These are phyloP conservation scores for Bombyx mori DNA, from an alignment of 1,140 invertebrate species.

Conservation along the genomic window DNA sequence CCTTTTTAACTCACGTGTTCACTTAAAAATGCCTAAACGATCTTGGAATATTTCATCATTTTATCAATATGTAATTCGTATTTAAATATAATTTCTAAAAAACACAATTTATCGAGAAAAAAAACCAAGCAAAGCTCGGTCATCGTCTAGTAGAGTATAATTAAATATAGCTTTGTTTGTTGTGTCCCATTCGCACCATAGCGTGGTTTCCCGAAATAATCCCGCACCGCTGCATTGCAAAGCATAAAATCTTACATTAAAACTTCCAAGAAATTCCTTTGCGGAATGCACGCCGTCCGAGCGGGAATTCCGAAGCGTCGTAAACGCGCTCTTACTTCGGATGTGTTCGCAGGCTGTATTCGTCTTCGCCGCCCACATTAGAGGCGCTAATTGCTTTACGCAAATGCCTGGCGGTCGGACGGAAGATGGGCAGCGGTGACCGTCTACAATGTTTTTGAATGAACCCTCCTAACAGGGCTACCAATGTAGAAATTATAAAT, in stretches of 20 bases:
- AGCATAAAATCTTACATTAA: constrained; percentile 30
- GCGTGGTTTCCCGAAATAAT: not conserved
- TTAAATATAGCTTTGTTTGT: too few relatives aligned
- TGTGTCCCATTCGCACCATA: too few relatives aligned
- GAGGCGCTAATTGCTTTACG: constrained; percentile 54
- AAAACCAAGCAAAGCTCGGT: too few relatives aligned
- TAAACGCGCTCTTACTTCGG: constrained; percentile 8
- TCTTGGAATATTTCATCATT: too few relatives aligned
- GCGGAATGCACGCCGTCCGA: constrained; percentile 22
- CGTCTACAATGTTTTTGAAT: constrained; percentile 15
- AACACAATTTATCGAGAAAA: too few relatives aligned
- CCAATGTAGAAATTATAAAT: not conserved
- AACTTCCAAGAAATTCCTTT: constrained; percentile 29
- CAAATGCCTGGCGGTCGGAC: constrained; percentile 32
- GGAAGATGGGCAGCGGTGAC: constrained; percentile 21
- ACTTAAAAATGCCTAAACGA: too few relatives aligned
- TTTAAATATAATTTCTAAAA: too few relatives aligned
- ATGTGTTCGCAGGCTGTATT: constrained; percentile 17
- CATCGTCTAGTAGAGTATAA: too few relatives aligned
- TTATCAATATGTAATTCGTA: too few relatives aligned
- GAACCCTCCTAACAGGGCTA: constrained; percentile 21
- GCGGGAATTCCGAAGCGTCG: constrained; percentile 18
- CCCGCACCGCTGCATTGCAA: constrained; percentile 10
- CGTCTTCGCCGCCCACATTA: constrained; percentile 34
- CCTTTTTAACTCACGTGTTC: too few relatives aligned